Evolutionary conservation across 2,113 vertebrate species (phyloP).

Genomic region (Pterocles gutturalis): DNA sequence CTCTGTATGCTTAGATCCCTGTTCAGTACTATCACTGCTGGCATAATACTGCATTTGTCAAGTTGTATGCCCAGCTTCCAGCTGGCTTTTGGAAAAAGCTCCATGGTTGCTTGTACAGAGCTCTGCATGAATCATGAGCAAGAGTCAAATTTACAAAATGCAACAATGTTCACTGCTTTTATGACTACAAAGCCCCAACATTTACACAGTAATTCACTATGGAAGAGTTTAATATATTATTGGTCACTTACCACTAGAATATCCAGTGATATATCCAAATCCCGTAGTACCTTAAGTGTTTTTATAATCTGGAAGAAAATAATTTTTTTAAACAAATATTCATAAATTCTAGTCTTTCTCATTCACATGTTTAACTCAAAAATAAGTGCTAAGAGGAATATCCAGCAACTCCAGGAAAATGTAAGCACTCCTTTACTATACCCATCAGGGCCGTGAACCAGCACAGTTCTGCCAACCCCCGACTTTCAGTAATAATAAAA

Average conservation of each 20-base stretch:
- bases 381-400: neutral
- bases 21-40: neutral
- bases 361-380: neutral
- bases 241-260: slow-evolving; percentile 83
- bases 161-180: neutral
- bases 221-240: neutral
- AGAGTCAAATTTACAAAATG: neutral
- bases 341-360: neutral
- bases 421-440: neutral
- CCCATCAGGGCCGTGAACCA: neutral
- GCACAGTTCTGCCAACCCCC: neutral
- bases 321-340: neutral
- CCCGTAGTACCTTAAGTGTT: slow-evolving; percentile 80
- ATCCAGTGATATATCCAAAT: slow-evolving; percentile 84
- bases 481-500: neutral
- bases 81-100: neutral
- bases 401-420: neutral
- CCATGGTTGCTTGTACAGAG: neutral
- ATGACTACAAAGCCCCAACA: neutral
- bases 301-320: slow-evolving; percentile 81
- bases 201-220: neutral
- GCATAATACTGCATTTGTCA: neutral
- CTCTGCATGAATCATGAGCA: neutral
- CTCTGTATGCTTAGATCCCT: neutral
- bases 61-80: neutral